Evolutionary conservation across 2,888 invertebrate species (phyloP).

Genomic region (Cremastinae sp.): DNA sequence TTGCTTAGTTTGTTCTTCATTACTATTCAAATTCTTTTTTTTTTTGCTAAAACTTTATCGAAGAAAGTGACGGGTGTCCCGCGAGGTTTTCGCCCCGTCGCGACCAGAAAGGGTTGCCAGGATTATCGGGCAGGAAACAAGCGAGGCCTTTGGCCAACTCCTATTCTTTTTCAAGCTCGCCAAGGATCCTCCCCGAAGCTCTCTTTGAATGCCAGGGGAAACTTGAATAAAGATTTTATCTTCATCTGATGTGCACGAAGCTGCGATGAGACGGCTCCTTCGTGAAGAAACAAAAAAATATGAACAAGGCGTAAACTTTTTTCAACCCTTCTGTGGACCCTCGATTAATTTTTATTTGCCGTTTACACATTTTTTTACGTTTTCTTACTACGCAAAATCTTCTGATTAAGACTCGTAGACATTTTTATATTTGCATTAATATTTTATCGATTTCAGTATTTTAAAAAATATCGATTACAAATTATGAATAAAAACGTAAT

Average conservation of each 20-base stretch:
- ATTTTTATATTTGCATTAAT: neutral
- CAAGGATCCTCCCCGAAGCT: conserved; percentile 46
- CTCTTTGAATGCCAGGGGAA: conserved; percentile 3
- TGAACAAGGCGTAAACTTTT: neutral
- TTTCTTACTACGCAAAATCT: too few relatives aligned
- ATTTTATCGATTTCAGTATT: neutral
- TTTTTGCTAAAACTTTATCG: too few relatives aligned
- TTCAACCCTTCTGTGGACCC: neutral
- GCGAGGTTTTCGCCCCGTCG: conserved; percentile 29
- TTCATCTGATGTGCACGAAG: conserved; percentile 32
- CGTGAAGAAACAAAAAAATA: conserved; percentile 13
- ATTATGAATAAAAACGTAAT: too few relatives aligned
- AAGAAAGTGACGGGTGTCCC: conserved; percentile 39
- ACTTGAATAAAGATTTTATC: conserved; percentile 60
- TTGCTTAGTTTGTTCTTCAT: too few relatives aligned
- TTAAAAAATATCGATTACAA: too few relatives aligned
- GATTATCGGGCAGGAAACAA: conserved; percentile 30
- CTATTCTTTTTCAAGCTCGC: conserved; percentile 28
- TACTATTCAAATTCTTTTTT: too few relatives aligned
- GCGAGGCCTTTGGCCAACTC: conserved; percentile 21
- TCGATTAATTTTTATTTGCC: neutral
- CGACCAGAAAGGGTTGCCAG: conserved; percentile 47
- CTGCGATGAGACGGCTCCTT: conserved; percentile 8
- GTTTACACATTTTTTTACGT: neutral
- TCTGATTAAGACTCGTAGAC: neutral